A percentile compares a stretch with the other conserved stretches of the same genome.
Conservation (phyloP, 1,140 invertebrate species). For the Myzus persicae region DNA sequence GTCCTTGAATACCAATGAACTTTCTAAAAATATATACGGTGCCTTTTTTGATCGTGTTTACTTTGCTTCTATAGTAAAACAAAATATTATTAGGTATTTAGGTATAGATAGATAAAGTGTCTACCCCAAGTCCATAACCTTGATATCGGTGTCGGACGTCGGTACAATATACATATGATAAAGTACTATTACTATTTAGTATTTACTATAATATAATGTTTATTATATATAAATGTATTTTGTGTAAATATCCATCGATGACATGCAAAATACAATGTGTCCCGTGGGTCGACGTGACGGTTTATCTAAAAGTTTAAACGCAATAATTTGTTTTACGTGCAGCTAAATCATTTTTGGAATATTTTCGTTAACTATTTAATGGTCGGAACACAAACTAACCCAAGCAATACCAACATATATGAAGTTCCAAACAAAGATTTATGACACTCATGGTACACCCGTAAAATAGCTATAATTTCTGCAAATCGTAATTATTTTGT, state of each 20-base stretch:
- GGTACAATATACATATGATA: neutral
- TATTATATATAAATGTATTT: neutral
- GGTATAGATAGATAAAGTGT: too few relatives aligned
- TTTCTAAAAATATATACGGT: neutral
- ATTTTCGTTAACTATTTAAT: neutral
- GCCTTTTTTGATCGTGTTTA: neutral
- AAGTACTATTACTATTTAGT: neutral
- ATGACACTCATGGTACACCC: neutral
- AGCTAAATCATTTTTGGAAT: neutral
- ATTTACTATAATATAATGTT: too few relatives aligned
- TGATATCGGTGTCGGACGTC: neutral
- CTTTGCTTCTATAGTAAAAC: neutral
- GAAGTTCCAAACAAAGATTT: slow-evolving; percentile 8
- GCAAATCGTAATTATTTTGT: neutral
- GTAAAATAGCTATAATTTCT: neutral
- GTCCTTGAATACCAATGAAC: neutral
- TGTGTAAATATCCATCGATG: neutral
- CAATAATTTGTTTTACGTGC: neutral
- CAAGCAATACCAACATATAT: neutral
- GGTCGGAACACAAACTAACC: neutral
- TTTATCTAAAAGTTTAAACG: neutral
- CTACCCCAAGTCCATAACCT: too few relatives aligned
- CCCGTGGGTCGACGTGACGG: neutral
- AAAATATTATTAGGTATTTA: neutral
- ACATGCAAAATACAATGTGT: neutral